Conservation (phyloP, 2,888 invertebrate genomes). For the Autographa gamma region DNA sequence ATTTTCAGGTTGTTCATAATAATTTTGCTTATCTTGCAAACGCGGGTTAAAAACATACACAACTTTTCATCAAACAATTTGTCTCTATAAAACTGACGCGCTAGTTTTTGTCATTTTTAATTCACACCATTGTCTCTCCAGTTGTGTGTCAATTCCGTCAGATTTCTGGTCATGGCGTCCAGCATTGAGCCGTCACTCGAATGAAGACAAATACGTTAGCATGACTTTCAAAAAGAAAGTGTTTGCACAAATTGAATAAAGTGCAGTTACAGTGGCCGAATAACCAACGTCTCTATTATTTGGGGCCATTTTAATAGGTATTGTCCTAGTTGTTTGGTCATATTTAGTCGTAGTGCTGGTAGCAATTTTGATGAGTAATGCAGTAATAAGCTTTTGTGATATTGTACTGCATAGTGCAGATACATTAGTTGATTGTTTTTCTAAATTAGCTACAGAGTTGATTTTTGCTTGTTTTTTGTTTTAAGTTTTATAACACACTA, state of each 20-base stretch:
- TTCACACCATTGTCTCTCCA: slow-evolving; percentile 56
- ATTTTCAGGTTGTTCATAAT: background rate
- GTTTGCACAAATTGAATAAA: slow-evolving; percentile 82
- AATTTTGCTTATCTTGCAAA: background rate
- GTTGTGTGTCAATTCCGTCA: slow-evolving; percentile 66
- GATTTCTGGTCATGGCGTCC: slow-evolving; percentile 76
- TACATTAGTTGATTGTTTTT: slow-evolving; percentile 4
- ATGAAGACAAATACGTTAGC: slow-evolving; percentile 85
- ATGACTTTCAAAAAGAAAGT: slow-evolving; percentile 85
- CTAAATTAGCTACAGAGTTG: background rate
- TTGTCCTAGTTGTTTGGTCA: slow-evolving; percentile 9
- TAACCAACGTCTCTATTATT: slow-evolving; percentile 44
- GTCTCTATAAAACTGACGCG: slow-evolving; percentile 57
- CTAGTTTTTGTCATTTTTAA: slow-evolving; percentile 59
- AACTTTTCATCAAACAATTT: slow-evolving; percentile 46
- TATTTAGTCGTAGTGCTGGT: background rate
- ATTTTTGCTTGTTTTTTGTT: background rate
- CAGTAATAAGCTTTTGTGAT: background rate
- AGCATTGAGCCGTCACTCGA: slow-evolving; percentile 84
- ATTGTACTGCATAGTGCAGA: background rate
- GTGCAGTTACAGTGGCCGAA: slow-evolving; percentile 57
- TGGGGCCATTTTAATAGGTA: slow-evolving; percentile 42
- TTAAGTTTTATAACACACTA: background rate
- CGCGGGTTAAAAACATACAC: slow-evolving; percentile 51
- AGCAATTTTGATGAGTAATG: background rate